phyloP scores from a whole-genome alignment of 2,113 vertebrate genomes.

The Myotis yumanensis region DNA sequence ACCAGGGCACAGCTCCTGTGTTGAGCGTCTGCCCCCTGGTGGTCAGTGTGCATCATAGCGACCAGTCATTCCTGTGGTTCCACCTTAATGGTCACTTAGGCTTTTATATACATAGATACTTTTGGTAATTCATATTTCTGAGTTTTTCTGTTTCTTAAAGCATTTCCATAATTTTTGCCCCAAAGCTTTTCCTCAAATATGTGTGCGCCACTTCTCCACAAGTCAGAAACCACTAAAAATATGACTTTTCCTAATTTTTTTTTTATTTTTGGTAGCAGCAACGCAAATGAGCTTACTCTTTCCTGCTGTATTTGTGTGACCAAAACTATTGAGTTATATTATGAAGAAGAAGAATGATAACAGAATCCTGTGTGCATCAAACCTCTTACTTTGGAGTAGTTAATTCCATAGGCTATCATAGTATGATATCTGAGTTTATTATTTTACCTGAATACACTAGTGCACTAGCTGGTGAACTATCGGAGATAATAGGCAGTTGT shows the following conservation, averaged over 20 bases:
- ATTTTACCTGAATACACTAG: background rate
- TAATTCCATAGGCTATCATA: background rate
- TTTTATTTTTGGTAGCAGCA: background rate
- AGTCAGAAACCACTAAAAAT: background rate
- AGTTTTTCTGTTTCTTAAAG: background rate
- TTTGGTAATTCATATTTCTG: background rate
- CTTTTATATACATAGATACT: background rate
- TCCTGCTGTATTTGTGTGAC: background rate
- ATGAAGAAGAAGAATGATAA: background rate
- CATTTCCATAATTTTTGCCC: background rate
- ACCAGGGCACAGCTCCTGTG: too few relatives aligned
- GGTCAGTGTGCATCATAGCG: too few relatives aligned
- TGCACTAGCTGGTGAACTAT: background rate
- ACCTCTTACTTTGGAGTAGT: background rate
- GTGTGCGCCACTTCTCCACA: background rate
- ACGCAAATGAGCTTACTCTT: background rate
- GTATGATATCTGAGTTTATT: background rate
- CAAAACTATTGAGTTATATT: background rate
- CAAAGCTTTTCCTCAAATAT: background rate
- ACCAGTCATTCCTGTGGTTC: too few relatives aligned
- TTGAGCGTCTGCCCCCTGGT: too few relatives aligned
- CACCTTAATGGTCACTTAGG: too few relatives aligned
- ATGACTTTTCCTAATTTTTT: background rate
- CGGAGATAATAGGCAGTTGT: background rate
- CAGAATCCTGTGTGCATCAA: background rate